Base-by-base conservation (phyloP, 2,113 vertebrate species). In the Kobus ellipsiprymnus region DNA sequence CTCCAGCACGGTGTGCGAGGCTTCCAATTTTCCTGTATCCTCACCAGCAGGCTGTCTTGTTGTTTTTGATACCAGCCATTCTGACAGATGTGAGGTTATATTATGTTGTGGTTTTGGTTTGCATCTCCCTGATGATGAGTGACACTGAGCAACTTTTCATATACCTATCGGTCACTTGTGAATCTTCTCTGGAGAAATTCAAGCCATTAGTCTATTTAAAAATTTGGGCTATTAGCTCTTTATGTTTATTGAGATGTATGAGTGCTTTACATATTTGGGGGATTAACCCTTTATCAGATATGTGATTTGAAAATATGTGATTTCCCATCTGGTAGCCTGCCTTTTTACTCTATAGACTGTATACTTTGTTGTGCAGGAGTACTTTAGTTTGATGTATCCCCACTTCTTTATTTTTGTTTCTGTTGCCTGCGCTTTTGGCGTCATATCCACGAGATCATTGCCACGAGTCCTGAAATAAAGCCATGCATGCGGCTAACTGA, bases 1-100 rank as follows among this genome's bases (percentile, higher is more conserved):
- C 10, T 27, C 25, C 50, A 60, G 36, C 19, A 19, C 0, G 5
- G 50, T 12, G 33, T 1, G 13, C 3, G 8, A 29, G 40, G 9
- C 3, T 59, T 33, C 81, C 50, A 14, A 4, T 7, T 17, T 33
- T 71, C 36, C 57, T 50, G 16, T 3, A 30, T 36, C 25, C 57
- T 87, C 74, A 67, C 30, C 71, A 27, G 81, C 6, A 27, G 17
- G 9, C 4, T 55, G 8, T 46, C 3, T 23, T 29, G 5, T 3
- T 77, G 50, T 15, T 46, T 82, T 36, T 4, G 9, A 29, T 40
- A 55, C 36, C 1, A 81, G 90, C 59, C 19, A 67, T 92, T 9
- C 40, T 16, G n/a, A 57, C 55, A 64, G 30, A 19, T 25, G 55
- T 23, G 55, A 36, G 36, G 7, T 55, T 14, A 30, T 55, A 91